Base-by-base conservation (phyloP, 2,888 invertebrate species). In the Cotesia congregata region DNA sequence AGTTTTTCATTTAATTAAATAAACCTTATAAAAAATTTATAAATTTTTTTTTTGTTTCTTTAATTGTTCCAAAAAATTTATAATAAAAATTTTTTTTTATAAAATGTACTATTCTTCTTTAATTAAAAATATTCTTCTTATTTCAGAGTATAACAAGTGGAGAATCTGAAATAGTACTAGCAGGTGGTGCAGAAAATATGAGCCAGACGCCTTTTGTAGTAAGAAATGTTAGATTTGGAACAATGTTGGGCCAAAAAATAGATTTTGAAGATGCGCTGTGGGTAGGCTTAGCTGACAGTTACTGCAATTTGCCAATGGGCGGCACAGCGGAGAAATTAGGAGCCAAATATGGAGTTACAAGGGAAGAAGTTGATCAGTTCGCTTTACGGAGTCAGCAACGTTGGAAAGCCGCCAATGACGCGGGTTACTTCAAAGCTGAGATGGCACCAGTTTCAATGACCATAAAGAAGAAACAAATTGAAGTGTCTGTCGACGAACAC, bases 161-260 rank as follows among this genome's bases (percentile, higher is more conserved):
- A 41, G 94, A 94, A 79, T 94, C 97, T 1, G 93, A 95, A 84
- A 93, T 99, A 76, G 95, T 96, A 0, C 89, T 99, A 59, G 95
- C 97, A 38, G 98, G 98, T 68, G 98, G 99, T 0, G 93, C 95
- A 2, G 99, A 99, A 86, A 98, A 95, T 90, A 99, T 99, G 99
- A 97, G 97, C 1, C 95, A 96, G 89, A 91, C 95, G 0, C 99
- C 99, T 0, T 97, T 95, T 90, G 93, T 94, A 0, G 95, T 96
- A 0, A 92, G 98, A 71, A 94, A 94, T 83, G 91, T 96, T 4
- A 92, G 99, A 38, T 99, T 97, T 90, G 99, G 99, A 1, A 95
- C 97, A 7, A 92, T 93, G 0, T 91, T 99, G 1, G 98, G 98
- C 0, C 90, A 90, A 30, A 94, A 93, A 82, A 92, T 94, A 75